phyloP scores from a whole-genome alignment of 2,797 vertebrate genomes.

The Gastrophryne carolinensis region DNA sequence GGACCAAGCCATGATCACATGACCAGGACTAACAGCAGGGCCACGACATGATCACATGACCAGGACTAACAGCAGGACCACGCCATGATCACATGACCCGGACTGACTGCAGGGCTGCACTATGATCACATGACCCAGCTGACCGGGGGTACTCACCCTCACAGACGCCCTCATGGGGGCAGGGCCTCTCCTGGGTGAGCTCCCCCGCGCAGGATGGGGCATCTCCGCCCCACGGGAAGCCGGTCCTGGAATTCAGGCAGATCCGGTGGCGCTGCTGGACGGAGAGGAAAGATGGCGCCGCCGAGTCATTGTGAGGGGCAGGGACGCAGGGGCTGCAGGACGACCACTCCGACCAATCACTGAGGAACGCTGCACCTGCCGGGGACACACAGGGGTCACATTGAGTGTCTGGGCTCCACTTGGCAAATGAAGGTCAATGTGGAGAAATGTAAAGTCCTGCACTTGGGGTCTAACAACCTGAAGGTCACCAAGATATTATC shows the following conservation, averaged over 20 bases:
- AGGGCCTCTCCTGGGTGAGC: constrained; percentile 72
- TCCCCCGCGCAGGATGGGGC: constrained; percentile 62
- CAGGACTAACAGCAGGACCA: too few species aligned
- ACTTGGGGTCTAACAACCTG: too few species aligned
- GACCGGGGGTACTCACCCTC: constrained; percentile 64
- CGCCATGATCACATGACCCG: too few species aligned
- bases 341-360: constrained; percentile 86
- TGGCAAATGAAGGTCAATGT: too few species aligned
- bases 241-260: constrained; percentile 80
- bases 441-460: too few species aligned
- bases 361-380: constrained; percentile 71
- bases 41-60: too few species aligned
- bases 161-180: constrained; percentile 71
- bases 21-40: too few species aligned
- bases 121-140: too few species aligned
- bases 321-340: constrained; percentile 78
- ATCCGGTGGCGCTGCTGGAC: constrained; percentile 78
- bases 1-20: too few species aligned
- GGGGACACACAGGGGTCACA: not conserved
- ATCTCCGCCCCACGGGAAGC: constrained; percentile 61
- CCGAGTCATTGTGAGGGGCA: not conserved
- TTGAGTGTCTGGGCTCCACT: too few species aligned
- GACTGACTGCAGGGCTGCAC: too few species aligned
- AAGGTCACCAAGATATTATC: too few species aligned
- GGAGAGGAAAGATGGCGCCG: constrained; percentile 58